These are phyloP conservation scores for Tillus elongatus DNA, from an alignment of 2,888 invertebrate genomes.

Conservation along the genomic window DNA sequence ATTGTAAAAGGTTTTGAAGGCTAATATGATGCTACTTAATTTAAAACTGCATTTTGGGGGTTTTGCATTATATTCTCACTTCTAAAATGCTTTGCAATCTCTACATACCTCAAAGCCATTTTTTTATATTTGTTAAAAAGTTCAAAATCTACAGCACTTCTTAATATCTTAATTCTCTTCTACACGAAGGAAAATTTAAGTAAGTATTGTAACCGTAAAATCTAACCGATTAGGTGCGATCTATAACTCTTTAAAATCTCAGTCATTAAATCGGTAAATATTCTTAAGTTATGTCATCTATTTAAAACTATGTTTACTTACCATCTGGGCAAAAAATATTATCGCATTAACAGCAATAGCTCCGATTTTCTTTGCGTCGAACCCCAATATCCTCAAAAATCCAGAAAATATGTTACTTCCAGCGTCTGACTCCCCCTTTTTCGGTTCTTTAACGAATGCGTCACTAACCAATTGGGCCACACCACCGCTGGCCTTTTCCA, in stretches of 20 bases:
- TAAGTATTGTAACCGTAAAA: not conserved
- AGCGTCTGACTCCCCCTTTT: slow-evolving; percentile 17
- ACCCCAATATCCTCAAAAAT: slow-evolving; percentile 61
- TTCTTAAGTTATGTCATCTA: not conserved
- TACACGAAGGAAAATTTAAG: slow-evolving; percentile 9
- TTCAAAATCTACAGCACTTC: too few species aligned
- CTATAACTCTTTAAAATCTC: too few species aligned
- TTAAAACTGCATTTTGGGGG: too few species aligned
- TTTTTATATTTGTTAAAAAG: too few species aligned
- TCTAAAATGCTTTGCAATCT: too few species aligned
- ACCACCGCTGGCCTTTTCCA: slow-evolving; percentile 46
- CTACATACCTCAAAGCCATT: too few species aligned
- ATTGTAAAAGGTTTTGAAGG: too few species aligned
- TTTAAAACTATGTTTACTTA: too few species aligned
- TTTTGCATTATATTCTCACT: too few species aligned
- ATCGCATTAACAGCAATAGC: slow-evolving; percentile 76
- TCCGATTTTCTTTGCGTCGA: slow-evolving; percentile 67
- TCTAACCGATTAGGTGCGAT: not conserved
- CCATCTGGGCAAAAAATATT: slow-evolving; percentile 77
- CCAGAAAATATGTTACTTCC: slow-evolving; percentile 43
- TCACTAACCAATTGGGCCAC: slow-evolving; percentile 54
- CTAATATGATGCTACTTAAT: too few species aligned
- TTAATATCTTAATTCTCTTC: too few species aligned
- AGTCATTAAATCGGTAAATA: too few species aligned
- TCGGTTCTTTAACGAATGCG: slow-evolving; percentile 40